Percentiles rank a stretch among this genome's conserved stretches.
phyloP scores from a whole-genome alignment of 2,113 vertebrate genomes.

The Chauna torquata region DNA sequence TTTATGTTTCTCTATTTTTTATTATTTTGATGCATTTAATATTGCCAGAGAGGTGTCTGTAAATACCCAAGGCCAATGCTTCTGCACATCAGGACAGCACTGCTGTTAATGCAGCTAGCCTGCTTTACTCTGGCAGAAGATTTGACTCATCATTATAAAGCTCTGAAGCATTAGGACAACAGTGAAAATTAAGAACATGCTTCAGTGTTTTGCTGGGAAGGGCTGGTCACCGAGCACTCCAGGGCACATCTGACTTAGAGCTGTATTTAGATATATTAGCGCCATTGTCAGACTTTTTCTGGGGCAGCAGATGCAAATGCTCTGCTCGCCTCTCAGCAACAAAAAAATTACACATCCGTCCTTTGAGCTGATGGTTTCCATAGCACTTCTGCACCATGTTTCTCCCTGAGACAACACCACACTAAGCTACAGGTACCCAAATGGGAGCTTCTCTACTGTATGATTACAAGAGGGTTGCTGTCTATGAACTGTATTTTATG shows the following conservation, averaged over 20 bases:
- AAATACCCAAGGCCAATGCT: neutral
- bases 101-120: neutral
- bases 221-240: neutral
- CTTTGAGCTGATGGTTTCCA: neutral
- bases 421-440: neutral
- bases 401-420: neutral
- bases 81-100: neutral
- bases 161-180: neutral
- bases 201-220: neutral
- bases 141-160: neutral
- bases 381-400: neutral
- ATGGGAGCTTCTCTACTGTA: neutral
- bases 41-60: neutral
- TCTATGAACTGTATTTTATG: neutral
- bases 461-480: neutral
- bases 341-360: neutral
- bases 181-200: neutral
- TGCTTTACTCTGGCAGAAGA: neutral
- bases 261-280: neutral
- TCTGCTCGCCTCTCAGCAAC: neutral
- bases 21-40: neutral
- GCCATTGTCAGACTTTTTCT: neutral
- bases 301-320: neutral
- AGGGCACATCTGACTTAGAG: neutral
- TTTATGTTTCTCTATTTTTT: neutral